Evolutionary conservation across 2,797 vertebrate genomes (phyloP), one percentile per base, ranked within the genome.

Genomic region (Acomys russatus): DNA sequence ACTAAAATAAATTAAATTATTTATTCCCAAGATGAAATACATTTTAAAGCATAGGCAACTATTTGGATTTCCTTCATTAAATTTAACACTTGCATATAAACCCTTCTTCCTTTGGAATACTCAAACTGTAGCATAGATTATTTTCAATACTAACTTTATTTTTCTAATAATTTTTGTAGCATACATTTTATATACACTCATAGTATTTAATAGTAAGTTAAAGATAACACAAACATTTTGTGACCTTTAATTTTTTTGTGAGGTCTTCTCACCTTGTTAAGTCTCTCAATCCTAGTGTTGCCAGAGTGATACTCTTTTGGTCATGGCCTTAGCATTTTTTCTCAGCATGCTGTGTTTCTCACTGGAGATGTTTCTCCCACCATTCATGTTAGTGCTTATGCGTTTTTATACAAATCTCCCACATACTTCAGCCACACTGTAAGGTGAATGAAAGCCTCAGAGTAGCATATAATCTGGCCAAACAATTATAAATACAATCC

Each of bases 401-500:
- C 66, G 79, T 87, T 80, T 54, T 54, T 92, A 63, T 63, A 20
- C 35, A 82, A 33, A 82, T 68, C 38, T 28, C n/a, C 54, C 23
- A 56, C 0, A 0, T 6, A 76, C 9, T 73, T 28, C 11, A 56
- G 11, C 76, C 0, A 93, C 12, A 6, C 51, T 18, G 6, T 17
- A 25, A 10, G 84, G 22, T 80, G 35, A 95, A 66, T 71, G 23
- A 96, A 91, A 88, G 2, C 33, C 9, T 92, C 61, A 73, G 92
- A 4, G 30, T 38, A 63, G 28, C 18, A 18, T 63, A 18, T 64
- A 54, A 22, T 68, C 10, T 88, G 30, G 25, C 61, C 77, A 96
- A 94, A 90, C 17, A 61, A 71, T n/a, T 66, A 82, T 23, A 71
- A 90, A 38, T 68, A 9, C 87, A 84, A 77, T 54, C 6, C 54